Conservation (phyloP, 2,888 invertebrate genomes). For the Buathra laborator region DNA sequence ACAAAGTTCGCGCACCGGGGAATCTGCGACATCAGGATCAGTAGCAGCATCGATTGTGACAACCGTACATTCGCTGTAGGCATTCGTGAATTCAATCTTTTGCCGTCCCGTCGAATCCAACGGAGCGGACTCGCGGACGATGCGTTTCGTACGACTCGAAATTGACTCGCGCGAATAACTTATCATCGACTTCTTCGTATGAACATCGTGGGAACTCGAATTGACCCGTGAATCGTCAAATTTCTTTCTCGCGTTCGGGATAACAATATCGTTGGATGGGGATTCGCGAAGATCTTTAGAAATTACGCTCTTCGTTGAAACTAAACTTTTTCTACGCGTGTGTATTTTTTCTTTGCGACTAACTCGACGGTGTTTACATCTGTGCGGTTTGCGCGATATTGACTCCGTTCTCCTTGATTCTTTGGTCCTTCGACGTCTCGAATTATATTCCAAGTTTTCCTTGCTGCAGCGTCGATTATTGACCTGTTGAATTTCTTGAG, state of each 20-base stretch:
- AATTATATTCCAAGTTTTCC: constrained; percentile 4
- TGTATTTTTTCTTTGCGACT: not conserved
- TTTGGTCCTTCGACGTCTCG: not conserved
- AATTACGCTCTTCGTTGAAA: not conserved
- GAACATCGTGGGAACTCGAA: constrained; percentile 16
- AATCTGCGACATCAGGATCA: constrained; percentile 22
- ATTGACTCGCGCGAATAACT: constrained; percentile 40
- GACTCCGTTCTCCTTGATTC: not conserved
- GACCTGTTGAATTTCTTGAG: not conserved
- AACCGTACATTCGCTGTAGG: constrained; percentile 45
- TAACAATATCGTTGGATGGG: not conserved
- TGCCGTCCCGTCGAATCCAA: not conserved
- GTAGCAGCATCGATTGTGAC: constrained; percentile 21
- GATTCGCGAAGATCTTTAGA: not conserved
- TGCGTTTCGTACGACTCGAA: not conserved
- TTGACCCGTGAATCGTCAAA: constrained; percentile 13
- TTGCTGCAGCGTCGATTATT: constrained; percentile 4
- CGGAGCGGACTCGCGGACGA: constrained; percentile 8
- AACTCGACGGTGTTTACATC: not conserved
- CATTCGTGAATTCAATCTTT: constrained; percentile 42
- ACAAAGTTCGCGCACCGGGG: constrained; percentile 9
- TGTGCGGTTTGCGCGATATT: not conserved
- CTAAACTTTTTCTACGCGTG: not conserved
- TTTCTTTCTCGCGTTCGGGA: constrained; percentile 7
- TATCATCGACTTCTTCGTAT: constrained; percentile 22